Evolutionary conservation across 1,140 invertebrate species (phyloP), one percentile per base, ranked within the genome.

Genomic region (Drosophila paulistorum): DNA sequence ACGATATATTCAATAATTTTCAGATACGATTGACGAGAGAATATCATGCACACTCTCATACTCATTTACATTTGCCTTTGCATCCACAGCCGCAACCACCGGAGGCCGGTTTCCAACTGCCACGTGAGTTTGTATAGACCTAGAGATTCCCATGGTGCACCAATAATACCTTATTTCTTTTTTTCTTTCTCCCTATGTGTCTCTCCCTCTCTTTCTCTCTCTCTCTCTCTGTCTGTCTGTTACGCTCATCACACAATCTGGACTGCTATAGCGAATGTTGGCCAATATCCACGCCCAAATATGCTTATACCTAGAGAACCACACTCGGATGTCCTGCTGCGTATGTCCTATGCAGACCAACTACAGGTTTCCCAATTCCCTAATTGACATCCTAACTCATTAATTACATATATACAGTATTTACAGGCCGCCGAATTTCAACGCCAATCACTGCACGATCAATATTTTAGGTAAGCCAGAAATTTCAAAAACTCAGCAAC

Each of bases 41-140:
- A 91, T 92, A 90, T 91, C 90, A 92, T 69, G 90, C 90, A 91
- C 94, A 94, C 84, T 94, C 96, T 79, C 97, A 98, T 93, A 96
- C 97, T 82, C 97, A 98, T 94, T 96, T 96, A 79, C 97, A 97
- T 94, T 95, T 97, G 90, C 97, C 97, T 93, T 94, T 97, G 91
- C 90, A 91, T 91, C 96, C 97, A 93, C 96, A 96, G 91, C 96
- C 96, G 93, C 96, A 97, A 92, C 94, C 94, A 84, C 93, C 93
- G 76, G 95, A 95, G 91, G 95, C 95, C 90, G 91, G 91, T 91
- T 92, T 92, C 90, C 91, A 92, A 91, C 91, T 92, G 84, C 91
- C 91, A 92, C 91, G 91, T 92, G 91, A 92, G 91, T 92, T 92
- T 92, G 91, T 92, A 92, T 92, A 91, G 41, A 74, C 71, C 69